A percentile compares a stretch with the other conserved stretches of the same genome.
phyloP scores from a whole-genome alignment of 2,797 vertebrate genomes.

The Gambusia yucatana region DNA sequence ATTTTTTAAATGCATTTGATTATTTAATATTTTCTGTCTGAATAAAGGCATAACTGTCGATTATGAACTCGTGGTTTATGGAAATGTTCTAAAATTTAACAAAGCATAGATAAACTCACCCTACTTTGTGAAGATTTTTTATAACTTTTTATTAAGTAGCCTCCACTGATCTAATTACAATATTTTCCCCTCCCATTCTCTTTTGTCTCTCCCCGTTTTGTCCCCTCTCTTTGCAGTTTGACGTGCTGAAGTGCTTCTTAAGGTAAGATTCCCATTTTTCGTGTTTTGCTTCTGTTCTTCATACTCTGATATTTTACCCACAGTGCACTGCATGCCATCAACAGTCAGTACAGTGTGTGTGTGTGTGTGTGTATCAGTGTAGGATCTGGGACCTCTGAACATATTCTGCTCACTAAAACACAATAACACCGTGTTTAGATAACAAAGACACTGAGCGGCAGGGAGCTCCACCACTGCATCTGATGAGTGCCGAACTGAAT shows the following conservation, averaged over 20 bases:
- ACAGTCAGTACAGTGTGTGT: constrained; percentile 48
- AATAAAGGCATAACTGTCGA: neutral
- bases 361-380: constrained; percentile 49
- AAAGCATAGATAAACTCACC: constrained; percentile 3
- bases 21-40: neutral
- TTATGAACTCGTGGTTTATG: neutral
- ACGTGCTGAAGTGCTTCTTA: constrained; percentile 64
- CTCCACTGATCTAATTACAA: constrained; percentile 46
- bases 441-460: constrained; percentile 61
- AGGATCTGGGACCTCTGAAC: constrained; percentile 62
- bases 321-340: constrained; percentile 59
- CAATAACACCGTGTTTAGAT: constrained; percentile 60
- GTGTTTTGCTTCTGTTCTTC: constrained; percentile 37
- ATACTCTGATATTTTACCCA: constrained; percentile 53
- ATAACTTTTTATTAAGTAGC: constrained; percentile 42
- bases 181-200: constrained; percentile 13
- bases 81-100: neutral
- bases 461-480: constrained; percentile 52
- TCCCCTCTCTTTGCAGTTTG: constrained; percentile 59
- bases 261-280: constrained; percentile 67
- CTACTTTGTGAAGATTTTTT: constrained; percentile 31
- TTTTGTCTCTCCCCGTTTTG: constrained; percentile 4
- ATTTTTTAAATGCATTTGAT: neutral
- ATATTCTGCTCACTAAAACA: constrained; percentile 51
- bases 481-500: constrained; percentile 31